phyloP scores from a whole-genome alignment of 1,140 invertebrate genomes.

The Ceratoteleas bidentatus region DNA sequence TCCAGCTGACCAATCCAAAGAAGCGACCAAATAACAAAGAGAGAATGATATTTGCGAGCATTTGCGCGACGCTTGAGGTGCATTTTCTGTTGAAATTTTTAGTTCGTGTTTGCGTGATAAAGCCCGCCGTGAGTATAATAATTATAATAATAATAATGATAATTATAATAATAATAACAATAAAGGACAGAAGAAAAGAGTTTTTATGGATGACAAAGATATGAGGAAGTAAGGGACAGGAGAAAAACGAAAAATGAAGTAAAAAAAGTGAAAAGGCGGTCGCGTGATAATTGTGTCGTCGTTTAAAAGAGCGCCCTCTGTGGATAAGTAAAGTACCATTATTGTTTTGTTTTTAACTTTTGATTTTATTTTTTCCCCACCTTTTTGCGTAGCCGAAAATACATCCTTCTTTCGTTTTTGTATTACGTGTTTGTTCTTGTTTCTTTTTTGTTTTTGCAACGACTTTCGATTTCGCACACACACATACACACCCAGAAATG shows the following conservation, averaged over 20 bases:
- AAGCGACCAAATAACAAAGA: no score
- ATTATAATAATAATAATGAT: no score
- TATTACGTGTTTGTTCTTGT: slow-evolving; percentile 45
- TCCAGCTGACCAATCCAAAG: no score
- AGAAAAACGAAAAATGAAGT: slow-evolving; percentile 51
- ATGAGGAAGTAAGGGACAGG: slow-evolving; percentile 23
- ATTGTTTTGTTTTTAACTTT: slow-evolving; percentile 64
- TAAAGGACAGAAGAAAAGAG: slow-evolving; percentile 27
- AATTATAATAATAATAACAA: no score
- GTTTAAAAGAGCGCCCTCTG: slow-evolving; percentile 69
- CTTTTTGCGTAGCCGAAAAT: slow-evolving; percentile 9
- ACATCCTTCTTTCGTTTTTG: slow-evolving; percentile 41
- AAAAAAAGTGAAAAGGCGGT: slow-evolving; percentile 68
- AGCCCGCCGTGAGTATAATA: no score
- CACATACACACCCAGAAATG: no score
- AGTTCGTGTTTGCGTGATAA: no score
- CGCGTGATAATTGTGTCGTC: slow-evolving; percentile 75
- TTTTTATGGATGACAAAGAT: slow-evolving; percentile 38
- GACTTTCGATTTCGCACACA: slow-evolving; percentile 21
- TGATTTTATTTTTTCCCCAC: slow-evolving; percentile 36
- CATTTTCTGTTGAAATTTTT: no score
- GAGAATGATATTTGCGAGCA: no score
- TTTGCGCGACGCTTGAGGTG: no score
- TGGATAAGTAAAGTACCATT: slow-evolving; percentile 70
- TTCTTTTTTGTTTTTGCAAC: slow-evolving; percentile 52